Conservation (phyloP, 2,888 invertebrate genomes). For the Lycaena phlaeas region DNA sequence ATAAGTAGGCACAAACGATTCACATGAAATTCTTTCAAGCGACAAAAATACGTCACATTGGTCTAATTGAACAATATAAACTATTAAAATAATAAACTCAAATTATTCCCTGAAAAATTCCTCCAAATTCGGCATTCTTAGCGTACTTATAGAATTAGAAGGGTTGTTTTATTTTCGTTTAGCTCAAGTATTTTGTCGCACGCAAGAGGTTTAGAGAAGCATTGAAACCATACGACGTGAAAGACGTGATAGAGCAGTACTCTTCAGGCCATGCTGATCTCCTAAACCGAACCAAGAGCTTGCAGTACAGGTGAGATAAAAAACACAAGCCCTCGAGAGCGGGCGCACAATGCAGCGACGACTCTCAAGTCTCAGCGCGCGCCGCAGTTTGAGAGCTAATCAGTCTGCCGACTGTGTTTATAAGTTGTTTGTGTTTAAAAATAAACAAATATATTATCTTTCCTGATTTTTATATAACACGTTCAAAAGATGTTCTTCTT, state of each 20-base stretch:
- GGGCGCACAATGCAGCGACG: background rate
- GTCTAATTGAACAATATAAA: background rate
- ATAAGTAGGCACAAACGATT: conserved; percentile 21
- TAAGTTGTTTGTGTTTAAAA: background rate
- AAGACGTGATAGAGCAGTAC: conserved; percentile 95
- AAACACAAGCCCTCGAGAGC: conserved; percentile 10
- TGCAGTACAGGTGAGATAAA: conserved; percentile 83
- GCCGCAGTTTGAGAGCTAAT: background rate
- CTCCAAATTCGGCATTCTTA: background rate
- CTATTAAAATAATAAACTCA: background rate
- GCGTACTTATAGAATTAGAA: conserved; percentile 15
- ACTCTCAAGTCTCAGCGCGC: background rate
- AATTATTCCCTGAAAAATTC: no score
- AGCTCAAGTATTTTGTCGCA: conserved; percentile 92
- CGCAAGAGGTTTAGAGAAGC: conserved; percentile 93
- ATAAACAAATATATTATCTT: background rate
- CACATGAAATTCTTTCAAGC: conserved; percentile 6
- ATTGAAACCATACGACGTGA: conserved; percentile 93
- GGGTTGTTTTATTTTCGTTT: conserved; percentile 63
- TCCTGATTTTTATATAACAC: background rate
- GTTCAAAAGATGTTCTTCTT: background rate
- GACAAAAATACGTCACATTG: background rate
- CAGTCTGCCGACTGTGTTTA: background rate
- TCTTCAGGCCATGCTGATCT: conserved; percentile 91
- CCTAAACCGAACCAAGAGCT: conserved; percentile 88